A percentile compares a stretch with the other conserved stretches of the same genome.
Evolutionary conservation across 2,113 vertebrate species (phyloP).

Genomic region (Stegastes partitus): DNA sequence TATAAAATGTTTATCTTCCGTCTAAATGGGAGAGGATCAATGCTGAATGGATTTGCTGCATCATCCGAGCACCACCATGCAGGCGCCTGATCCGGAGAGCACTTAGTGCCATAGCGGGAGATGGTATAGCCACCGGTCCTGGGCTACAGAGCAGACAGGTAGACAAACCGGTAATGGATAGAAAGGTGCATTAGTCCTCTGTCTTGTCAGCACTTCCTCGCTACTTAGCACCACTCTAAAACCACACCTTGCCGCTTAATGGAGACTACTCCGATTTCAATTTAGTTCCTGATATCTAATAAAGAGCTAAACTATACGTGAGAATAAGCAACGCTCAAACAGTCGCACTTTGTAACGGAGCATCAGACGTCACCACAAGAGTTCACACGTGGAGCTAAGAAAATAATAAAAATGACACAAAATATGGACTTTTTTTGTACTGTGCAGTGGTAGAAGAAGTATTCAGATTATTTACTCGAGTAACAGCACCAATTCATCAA

Average conservation of each 20-base stretch:
- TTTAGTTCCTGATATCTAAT: conserved; percentile 66
- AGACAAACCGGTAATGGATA: conserved; percentile 75
- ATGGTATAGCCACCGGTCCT: conserved; percentile 48
- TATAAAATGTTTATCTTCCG: conserved; percentile 78
- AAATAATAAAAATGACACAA: background rate
- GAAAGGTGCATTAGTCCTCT: conserved; percentile 76
- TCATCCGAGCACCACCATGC: conserved; percentile 62
- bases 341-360: conserved; percentile 5
- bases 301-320: conserved; percentile 56
- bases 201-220: conserved; percentile 78
- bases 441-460: no score
- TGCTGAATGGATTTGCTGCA: conserved; percentile 80
- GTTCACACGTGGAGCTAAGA: background rate
- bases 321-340: conserved; percentile 14
- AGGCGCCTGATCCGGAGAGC: conserved; percentile 73
- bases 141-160: conserved; percentile 63
- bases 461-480: no score
- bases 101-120: conserved; percentile 64
- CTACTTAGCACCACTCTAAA: conserved; percentile 81
- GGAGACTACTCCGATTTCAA: conserved; percentile 73
- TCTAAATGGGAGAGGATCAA: conserved; percentile 79
- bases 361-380: background rate
- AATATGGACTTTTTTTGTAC: background rate
- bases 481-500: no score
- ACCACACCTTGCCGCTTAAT: conserved; percentile 79